Base-by-base conservation (phyloP, 2,888 invertebrate species). In the Folsomia manolachei region DNA sequence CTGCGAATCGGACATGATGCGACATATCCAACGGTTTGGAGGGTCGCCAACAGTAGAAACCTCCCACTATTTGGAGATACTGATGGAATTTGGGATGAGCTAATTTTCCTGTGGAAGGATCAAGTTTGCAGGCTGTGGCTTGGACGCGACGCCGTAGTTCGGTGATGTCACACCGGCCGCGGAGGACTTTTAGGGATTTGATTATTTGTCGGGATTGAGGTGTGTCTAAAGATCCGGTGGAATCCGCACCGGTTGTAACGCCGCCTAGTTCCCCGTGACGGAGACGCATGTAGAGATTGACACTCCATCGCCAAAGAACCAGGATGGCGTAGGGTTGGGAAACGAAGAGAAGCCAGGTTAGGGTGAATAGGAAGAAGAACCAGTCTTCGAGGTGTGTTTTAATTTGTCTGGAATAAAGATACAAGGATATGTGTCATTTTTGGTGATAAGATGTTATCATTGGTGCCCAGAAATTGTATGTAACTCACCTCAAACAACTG, bases 41-140 rank as follows among this genome's bases (percentile, higher is more conserved):
- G 14, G 79, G 79, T 63, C 69, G 75, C 79, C 79, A 79, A 25
- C 78, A 77, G 52, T 76, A 77, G 52, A 71, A 79, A 1, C 77
- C 77, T 27, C 71, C 75, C 52, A 70, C 62, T 4, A 60, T 71
- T 39, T 71, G 73, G 64, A 79, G 66, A 39, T 73, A 72, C 25
- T 79, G 79, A 62, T 71, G 71, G 56, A 79, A 79, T 60, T 79
- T 79, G 14, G 71, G 77, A 63, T 73, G 77, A 1, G 74, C 68
- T 1, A 75, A 66, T 21, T 53, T 24, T 19, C 77, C 77, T 39
- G 71, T 69, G 2, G 24, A 1, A 25, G 71, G 27, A 24, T 74
- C 53, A 27, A 19, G 62, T 19, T 73, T 69, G 27, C 77, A 69
- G 1, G 78, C 76, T n/a, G 79, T 75, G 39, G 68, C 69, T 53